A percentile compares a stretch with the other conserved stretches of the same genome.
Evolutionary conservation across 1,140 invertebrate genomes (phyloP).

Genomic region (Frieseomelitta varia): DNA sequence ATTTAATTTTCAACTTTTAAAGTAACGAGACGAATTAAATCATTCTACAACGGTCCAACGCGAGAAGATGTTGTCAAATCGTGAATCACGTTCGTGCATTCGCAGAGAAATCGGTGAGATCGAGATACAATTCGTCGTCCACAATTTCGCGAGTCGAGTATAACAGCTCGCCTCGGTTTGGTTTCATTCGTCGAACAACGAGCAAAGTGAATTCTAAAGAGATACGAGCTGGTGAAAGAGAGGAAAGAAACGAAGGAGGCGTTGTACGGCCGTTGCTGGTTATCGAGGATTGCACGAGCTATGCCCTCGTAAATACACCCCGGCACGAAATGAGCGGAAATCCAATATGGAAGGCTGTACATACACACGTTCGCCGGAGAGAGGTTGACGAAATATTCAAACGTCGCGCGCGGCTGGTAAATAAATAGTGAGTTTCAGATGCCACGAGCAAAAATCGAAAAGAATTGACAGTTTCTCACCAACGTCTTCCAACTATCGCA

Average conservation of each 20-base stretch:
- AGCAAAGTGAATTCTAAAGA: not conserved
- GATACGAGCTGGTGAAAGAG: not conserved
- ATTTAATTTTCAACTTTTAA: too few species aligned
- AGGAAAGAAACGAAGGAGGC: not conserved
- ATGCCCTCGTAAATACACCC: constrained; percentile 5
- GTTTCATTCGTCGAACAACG: constrained; percentile 1
- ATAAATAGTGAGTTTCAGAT: not conserved
- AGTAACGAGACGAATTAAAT: too few species aligned
- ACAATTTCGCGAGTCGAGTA: not conserved
- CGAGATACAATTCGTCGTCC: not conserved
- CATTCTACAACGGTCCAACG: too few species aligned
- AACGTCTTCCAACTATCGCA: not conserved
- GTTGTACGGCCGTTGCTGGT: not conserved
- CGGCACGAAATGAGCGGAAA: not conserved
- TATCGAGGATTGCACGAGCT: constrained; percentile 18
- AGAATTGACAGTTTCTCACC: not conserved
- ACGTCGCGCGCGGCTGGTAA: not conserved
- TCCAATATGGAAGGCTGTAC: not conserved
- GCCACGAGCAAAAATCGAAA: not conserved
- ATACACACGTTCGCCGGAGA: not conserved
- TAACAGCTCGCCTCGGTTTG: not conserved
- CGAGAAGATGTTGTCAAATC: too few species aligned
- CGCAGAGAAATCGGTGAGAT: not conserved
- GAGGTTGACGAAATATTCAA: constrained; percentile 13
- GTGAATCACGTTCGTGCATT: too few species aligned